Conservation (phyloP, 2,888 invertebrate genomes). For the Sminthurinus aureus region DNA sequence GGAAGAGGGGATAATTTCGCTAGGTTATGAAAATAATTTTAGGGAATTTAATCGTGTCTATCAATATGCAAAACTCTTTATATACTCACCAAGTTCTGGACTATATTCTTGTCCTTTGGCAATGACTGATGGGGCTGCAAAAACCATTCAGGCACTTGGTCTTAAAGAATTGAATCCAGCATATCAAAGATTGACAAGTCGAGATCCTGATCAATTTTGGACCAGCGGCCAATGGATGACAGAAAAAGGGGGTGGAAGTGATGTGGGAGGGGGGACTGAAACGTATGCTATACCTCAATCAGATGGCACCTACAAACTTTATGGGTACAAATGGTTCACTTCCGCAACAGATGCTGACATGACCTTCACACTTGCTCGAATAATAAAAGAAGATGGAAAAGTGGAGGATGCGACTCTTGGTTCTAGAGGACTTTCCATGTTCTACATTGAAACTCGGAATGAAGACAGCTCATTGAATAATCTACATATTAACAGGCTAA, state of each 20-base stretch:
- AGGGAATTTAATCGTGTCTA: constrained; percentile 63
- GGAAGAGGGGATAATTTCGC: constrained; percentile 67
- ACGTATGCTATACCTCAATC: constrained; percentile 64
- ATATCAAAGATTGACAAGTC: constrained; percentile 62
- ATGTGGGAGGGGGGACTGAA: constrained; percentile 68
- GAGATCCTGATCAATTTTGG: constrained; percentile 66
- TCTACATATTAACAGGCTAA: constrained; percentile 67
- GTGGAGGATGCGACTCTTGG: constrained; percentile 58
- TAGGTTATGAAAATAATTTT: constrained; percentile 65
- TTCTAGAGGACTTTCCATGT: constrained; percentile 66
- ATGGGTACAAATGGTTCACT: constrained; percentile 70
- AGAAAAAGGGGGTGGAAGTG: constrained; percentile 67
- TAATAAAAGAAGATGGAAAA: constrained; percentile 63
- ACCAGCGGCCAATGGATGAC: constrained; percentile 73
- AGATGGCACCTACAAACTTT: constrained; percentile 63
- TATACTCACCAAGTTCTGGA: constrained; percentile 67
- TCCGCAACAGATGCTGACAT: constrained; percentile 69
- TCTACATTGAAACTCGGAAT: constrained; percentile 64
- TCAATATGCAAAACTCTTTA: constrained; percentile 66
- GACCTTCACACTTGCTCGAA: constrained; percentile 67
- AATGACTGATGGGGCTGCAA: constrained; percentile 70
- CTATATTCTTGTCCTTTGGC: constrained; percentile 68
- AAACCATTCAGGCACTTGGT: constrained; percentile 62
- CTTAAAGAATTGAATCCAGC: constrained; percentile 53
- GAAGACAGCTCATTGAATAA: constrained; percentile 64